Evolutionary conservation across 2,113 vertebrate genomes (phyloP).

Genomic region (Macrotus californicus): DNA sequence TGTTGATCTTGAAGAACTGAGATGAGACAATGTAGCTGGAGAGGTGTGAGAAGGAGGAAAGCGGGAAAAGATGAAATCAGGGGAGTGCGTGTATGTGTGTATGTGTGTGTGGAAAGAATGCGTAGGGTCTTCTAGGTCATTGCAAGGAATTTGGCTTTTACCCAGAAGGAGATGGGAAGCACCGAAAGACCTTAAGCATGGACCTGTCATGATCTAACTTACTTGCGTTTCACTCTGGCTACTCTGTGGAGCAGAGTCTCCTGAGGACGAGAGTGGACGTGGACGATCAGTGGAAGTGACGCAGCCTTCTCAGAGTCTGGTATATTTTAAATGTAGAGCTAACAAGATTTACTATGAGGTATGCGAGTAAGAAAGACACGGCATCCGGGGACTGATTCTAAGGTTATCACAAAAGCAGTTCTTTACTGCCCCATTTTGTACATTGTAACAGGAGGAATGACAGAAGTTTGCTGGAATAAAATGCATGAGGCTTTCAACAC

Average conservation of each 20-base stretch:
- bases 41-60: neutral
- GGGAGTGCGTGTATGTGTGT: neutral
- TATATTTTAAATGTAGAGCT: neutral
- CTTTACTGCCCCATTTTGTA: neutral
- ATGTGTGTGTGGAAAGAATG: neutral
- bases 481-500: neutral
- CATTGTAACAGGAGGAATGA: neutral
- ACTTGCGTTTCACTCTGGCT: neutral
- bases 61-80: neutral
- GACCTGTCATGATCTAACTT: neutral
- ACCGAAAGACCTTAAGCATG: neutral
- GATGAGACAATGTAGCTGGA: neutral
- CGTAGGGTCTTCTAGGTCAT: neutral
- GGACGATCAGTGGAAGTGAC: neutral
- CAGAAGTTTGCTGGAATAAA: neutral
- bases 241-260: neutral
- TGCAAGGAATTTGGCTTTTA: neutral
- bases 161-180: neutral
- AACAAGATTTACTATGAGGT: neutral
- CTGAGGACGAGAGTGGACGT: neutral
- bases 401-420: neutral
- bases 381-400: neutral
- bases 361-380: neutral
- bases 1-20: neutral
- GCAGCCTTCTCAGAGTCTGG: neutral